Evolutionary conservation across 2,113 vertebrate genomes (phyloP).

Genomic region (Crotophaga sulcirostris): DNA sequence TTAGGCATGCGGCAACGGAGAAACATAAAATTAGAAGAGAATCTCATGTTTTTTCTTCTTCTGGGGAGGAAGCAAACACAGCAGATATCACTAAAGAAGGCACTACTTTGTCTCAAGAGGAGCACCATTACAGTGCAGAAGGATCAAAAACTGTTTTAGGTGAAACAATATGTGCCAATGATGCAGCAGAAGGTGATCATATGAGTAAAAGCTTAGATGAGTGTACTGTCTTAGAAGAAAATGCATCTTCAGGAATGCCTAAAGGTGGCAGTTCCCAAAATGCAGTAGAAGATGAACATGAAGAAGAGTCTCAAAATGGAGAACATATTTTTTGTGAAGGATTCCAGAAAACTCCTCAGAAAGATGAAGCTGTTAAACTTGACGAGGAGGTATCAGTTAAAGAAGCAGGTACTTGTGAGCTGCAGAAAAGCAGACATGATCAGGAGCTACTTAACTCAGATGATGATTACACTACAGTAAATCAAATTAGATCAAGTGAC

Average conservation of each 20-base stretch:
- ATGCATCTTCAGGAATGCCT: neutral
- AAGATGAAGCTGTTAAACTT: neutral
- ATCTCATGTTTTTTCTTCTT: conserved; percentile 71
- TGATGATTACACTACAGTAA: neutral
- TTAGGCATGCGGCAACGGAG: conserved; percentile 88
- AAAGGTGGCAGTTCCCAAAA: conserved; percentile 1
- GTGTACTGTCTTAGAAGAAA: neutral
- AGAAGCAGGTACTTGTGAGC: neutral
- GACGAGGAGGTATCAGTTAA: neutral
- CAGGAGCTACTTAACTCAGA: neutral
- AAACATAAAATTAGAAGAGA: conserved; percentile 91
- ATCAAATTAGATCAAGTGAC: neutral
- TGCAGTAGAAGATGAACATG: conserved; percentile 2
- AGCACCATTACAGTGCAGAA: neutral
- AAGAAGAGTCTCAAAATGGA: conserved; percentile 16
- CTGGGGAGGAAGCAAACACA: neutral
- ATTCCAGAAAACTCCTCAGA: conserved; percentile 13
- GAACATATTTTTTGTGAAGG: neutral
- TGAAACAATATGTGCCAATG: neutral
- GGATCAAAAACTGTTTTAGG: neutral
- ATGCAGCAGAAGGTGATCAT: neutral
- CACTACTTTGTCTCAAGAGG: neutral
- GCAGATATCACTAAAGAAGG: neutral
- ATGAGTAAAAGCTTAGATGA: neutral
- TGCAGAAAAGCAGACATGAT: neutral